phyloP scores from a whole-genome alignment of 2,797 vertebrate species.

The Staurois parvus region DNA sequence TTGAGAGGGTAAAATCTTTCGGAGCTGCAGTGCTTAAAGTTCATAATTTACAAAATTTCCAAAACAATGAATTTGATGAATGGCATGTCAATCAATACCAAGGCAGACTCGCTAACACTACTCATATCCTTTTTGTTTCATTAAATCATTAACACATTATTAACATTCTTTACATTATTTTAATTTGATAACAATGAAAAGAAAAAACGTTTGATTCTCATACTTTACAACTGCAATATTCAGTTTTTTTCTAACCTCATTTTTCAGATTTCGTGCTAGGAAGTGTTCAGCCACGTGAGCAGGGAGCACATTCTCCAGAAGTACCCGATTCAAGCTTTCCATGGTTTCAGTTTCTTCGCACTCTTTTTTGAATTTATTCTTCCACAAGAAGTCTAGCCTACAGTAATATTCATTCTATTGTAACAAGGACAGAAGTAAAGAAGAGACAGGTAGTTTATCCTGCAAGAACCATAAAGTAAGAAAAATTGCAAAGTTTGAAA shows the following conservation, averaged over 20 bases:
- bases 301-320: constrained; percentile 95
- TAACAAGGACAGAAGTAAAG: constrained; percentile 96
- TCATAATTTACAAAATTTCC: too few species aligned
- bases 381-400: constrained; percentile 99
- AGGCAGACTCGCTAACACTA: too few species aligned
- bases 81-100: too few species aligned
- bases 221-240: background rate
- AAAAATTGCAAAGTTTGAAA: too few species aligned
- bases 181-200: too few species aligned
- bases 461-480: constrained; percentile 72
- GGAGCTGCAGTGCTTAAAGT: too few species aligned
- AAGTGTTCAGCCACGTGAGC: constrained; percentile 97
- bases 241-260: constrained; percentile 82
- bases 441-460: constrained; percentile 90
- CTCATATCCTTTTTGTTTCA: too few species aligned
- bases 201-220: too few species aligned
- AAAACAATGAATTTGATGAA: too few species aligned
- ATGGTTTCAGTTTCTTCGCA: constrained; percentile 99
- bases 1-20: too few species aligned
- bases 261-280: constrained; percentile 94
- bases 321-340: constrained; percentile 96
- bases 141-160: too few species aligned
- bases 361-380: constrained; percentile 99
- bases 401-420: constrained; percentile 88
- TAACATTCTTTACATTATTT: too few species aligned